Percentiles rank a stretch among this genome's conserved stretches.
Evolutionary conservation across 2,888 invertebrate species (phyloP).

Genomic region (Leucania comma): DNA sequence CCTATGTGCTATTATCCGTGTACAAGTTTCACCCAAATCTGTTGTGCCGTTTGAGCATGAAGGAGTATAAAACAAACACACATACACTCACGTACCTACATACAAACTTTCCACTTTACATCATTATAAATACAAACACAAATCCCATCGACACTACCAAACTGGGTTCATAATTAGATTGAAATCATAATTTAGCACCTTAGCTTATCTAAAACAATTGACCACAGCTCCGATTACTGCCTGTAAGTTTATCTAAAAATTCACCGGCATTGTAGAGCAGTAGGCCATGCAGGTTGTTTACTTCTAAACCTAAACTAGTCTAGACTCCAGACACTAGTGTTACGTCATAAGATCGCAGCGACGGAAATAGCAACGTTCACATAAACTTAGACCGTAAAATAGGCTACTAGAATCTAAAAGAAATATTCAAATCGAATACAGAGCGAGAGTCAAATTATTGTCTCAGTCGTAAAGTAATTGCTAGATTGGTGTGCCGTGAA

Average conservation of each 20-base stretch:
- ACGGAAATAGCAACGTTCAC: slow-evolving; percentile 31
- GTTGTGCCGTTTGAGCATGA: no score
- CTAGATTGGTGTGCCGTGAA: no score
- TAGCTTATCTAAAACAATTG: not conserved
- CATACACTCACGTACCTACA: no score
- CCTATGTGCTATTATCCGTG: no score
- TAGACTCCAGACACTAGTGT: slow-evolving; percentile 20
- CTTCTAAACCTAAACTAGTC: slow-evolving; percentile 8
- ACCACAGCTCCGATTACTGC: not conserved
- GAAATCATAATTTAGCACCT: not conserved
- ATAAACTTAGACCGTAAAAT: slow-evolving; percentile 7
- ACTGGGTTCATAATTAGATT: not conserved
- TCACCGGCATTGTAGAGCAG: not conserved
- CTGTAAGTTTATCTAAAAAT: not conserved
- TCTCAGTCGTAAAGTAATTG: not conserved
- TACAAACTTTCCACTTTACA: no score
- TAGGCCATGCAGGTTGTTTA: not conserved
- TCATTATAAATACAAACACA: no score
- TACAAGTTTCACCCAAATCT: no score
- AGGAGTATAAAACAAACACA: no score
- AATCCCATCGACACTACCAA: no score
- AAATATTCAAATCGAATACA: not conserved
- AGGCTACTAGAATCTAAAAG: not conserved
- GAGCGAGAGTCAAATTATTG: not conserved
- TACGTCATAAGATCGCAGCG: slow-evolving; percentile 19